A percentile compares a stretch with the other conserved stretches of the same genome.
Conservation (phyloP, 1,140 invertebrate species). For the Brachionus angularis region DNA sequence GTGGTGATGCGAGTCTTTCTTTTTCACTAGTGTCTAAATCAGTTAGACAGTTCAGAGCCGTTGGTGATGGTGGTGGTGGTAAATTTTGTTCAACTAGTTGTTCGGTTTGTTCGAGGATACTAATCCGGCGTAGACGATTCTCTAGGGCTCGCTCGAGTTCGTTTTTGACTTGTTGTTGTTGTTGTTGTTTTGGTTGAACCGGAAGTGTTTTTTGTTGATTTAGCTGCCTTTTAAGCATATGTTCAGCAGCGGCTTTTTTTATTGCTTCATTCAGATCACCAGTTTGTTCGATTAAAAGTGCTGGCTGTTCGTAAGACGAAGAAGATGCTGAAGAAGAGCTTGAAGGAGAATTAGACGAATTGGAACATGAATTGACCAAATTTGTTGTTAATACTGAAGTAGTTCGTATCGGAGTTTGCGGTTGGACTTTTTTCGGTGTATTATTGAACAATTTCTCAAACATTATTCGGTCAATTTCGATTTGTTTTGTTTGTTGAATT, state of each 20-base stretch:
- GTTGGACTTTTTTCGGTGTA: background rate
- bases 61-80: conserved; percentile 24
- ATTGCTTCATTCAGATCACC: background rate
- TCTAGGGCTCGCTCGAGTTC: conserved; percentile 12
- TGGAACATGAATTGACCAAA: background rate
- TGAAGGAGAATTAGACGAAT: background rate
- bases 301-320: background rate
- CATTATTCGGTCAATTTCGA: conserved; percentile 30
- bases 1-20: background rate
- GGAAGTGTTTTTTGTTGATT: background rate
- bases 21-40: background rate
- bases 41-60: background rate
- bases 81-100: too few relatives aligned
- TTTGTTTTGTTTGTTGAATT: background rate
- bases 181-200: background rate
- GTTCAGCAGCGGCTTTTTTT: conserved; percentile 12
- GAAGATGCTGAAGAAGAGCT: conserved; percentile 32
- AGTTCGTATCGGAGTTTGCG: conserved; percentile 16
- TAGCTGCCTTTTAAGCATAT: background rate
- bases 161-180: conserved; percentile 23
- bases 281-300: background rate
- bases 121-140: background rate
- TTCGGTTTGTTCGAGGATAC: conserved; percentile 9
- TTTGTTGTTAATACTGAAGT: conserved; percentile 14
- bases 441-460: conserved; percentile 24